A percentile compares a stretch with the other conserved stretches of the same genome.
Conservation (phyloP, 2,888 invertebrate species). For the Euzophera pinguis region DNA sequence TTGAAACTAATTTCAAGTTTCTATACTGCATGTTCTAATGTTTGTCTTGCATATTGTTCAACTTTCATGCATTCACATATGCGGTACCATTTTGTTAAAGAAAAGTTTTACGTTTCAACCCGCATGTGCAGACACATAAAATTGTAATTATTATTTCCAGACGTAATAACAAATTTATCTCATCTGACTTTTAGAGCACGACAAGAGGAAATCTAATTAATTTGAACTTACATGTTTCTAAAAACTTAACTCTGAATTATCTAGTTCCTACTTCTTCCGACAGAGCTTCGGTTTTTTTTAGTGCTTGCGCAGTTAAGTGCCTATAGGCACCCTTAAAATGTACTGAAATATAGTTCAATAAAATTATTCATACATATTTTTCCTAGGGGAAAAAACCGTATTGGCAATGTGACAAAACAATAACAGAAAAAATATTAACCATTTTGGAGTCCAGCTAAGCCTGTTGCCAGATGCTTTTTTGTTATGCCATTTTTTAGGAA, state of each 20-base stretch:
- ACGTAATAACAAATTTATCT: too few species aligned
- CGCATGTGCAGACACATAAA: too few species aligned
- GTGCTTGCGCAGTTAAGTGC: too few species aligned
- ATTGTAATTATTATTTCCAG: too few species aligned
- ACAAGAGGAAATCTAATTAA: too few species aligned
- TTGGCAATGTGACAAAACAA: conserved; percentile 12
- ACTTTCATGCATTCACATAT: not conserved
- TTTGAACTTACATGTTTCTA: too few species aligned
- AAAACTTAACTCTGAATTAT: too few species aligned
- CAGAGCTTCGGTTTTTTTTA: too few species aligned
- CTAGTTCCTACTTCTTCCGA: too few species aligned
- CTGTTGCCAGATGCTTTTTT: conserved; percentile 12
- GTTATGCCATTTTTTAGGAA: not conserved
- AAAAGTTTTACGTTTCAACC: too few species aligned
- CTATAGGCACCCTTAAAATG: too few species aligned
- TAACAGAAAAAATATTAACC: conserved; percentile 12
- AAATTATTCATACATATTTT: not conserved
- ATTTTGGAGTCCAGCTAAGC: conserved; percentile 7
- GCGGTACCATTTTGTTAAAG: not conserved
- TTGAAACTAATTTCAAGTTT: conserved; percentile 4
- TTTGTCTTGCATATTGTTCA: conserved; percentile 1
- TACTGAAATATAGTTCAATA: not conserved
- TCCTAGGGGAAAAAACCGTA: not conserved
- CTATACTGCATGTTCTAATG: not conserved
- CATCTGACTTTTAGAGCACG: too few species aligned